Base-by-base conservation (phyloP, 1,140 invertebrate species). In the Drosophila sturtevanti region DNA sequence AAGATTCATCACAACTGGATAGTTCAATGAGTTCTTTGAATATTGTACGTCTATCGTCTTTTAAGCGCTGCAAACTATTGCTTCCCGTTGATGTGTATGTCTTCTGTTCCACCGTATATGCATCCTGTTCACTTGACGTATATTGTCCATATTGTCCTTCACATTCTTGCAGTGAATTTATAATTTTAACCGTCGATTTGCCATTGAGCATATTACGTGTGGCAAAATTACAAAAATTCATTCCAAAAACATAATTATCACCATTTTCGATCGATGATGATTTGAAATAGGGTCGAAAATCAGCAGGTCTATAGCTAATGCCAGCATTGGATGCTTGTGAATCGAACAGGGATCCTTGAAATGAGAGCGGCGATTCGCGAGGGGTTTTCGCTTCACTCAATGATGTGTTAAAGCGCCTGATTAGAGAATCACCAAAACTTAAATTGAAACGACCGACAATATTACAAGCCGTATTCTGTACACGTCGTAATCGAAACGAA, bases 21-120 rank as follows among this genome's bases (percentile, higher is more conserved):
- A 89, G 61, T 48, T 90, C 87, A n/a, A 90, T 81, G 0, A 90
- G 80, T 38, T 84, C 82, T 35, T 85, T 84, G 52, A 90, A 90
- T 24, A 90, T 79, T 10, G 77, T 87, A n/a, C 81, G 81, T 0
- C 85, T 67, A 52, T 89, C 81, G 44, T 86, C 63, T 51, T 89
- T 89, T 3, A 89, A 35, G 5, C 79, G 77, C 41, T 86, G 77
- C 5, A 89, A 51, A 52, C 85, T 89, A 37, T 86, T 69, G 27
- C 31, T 51, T 16, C 59, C 41, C 0, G 58, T 58, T 11, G 54
- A 11, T 1, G 3, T 5, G 31, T 24, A 18, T 12, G 35, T n/a
- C 11, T 10, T 38, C 31, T 41, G 22, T 16, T 66, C 31, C 37
- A 38, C 6, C 38, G 16, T 48, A 18, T 37, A 52, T 31, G 34